Conservation (phyloP, 1,140 invertebrate genomes). For the Helicoverpa zea region DNA sequence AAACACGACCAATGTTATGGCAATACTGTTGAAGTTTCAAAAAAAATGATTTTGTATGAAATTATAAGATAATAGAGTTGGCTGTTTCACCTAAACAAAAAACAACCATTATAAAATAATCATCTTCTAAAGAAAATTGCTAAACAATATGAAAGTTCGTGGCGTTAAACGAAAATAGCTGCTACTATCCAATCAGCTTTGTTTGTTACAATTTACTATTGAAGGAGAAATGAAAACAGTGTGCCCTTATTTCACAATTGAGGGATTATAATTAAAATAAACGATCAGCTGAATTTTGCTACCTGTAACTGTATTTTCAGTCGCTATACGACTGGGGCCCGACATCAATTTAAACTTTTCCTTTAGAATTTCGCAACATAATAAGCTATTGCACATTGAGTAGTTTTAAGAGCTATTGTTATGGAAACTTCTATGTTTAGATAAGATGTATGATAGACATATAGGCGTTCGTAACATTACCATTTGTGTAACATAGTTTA, state of each 20-base stretch:
- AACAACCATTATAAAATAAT: background rate
- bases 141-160: background rate
- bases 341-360: conserved; percentile 32
- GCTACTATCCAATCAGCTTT: background rate
- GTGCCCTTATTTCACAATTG: background rate
- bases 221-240: background rate
- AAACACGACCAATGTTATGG: too few species aligned
- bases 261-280: background rate
- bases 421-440: conserved; percentile 20
- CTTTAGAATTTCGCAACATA: background rate
- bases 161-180: background rate
- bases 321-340: background rate
- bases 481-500: conserved; percentile 51
- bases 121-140: background rate
- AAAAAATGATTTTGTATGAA: too few species aligned
- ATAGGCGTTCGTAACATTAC: conserved; percentile 49
- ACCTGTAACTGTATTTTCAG: background rate
- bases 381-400: conserved; percentile 19
- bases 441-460: conserved; percentile 26
- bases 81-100: too few species aligned
- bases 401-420: conserved; percentile 41
- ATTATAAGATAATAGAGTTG: too few species aligned
- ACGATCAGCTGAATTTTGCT: background rate
- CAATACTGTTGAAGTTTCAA: too few species aligned
- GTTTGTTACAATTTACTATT: background rate